Base-by-base conservation (phyloP, 1,140 invertebrate species). In the Lanistes nyassanus region DNA sequence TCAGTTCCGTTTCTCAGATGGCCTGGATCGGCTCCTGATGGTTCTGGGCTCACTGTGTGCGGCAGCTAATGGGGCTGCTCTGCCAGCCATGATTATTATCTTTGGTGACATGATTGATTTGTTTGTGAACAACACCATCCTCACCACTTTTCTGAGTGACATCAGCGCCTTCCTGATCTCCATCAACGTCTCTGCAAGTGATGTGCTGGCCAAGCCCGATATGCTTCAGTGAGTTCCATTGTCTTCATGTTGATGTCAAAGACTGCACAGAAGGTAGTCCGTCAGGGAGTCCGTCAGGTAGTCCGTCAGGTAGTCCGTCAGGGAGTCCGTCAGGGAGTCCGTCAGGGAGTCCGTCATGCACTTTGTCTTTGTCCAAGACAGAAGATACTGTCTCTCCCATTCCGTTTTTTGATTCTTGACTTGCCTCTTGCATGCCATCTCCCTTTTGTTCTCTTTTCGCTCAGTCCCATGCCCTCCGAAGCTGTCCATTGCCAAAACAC, bases 61-160 rank as follows among this genome's bases (percentile, higher is more conserved):
- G 3, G 55, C 77, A 9, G 74, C 67, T 21, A 82, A 88, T 58
- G 88, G 88, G 16, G 77, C 82, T 13, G 82, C 84, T 23, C 74
- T 88, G 31, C 88, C 88, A 26, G 31, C 78, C 11, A 87, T 89
- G 85, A 89, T 89, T 53, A 82, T 90, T 23, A 82, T 90, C 29
- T 90, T 89, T 78, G 88, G 88, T 9, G 82, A 85, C 34, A 87
- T 89, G 85, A 84, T 85, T 36, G 84, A 88, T 72, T 62, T 82
- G 2, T 89, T 89, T 82, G 84, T 87, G 0, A 72, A 81, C 53
- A 67, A 75, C 39, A 82, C 77, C n/a, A 69, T 66, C 9, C 58
- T 79, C 16, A 19, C 29, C 0, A 16, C 19, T 1, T 77, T 82
- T 19, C 31, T 84, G 13, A 55, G 79, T 9, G 51, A 70, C 2